phyloP scores from a whole-genome alignment of 2,888 invertebrate genomes.

The Hirtodrosophila histrioides region DNA sequence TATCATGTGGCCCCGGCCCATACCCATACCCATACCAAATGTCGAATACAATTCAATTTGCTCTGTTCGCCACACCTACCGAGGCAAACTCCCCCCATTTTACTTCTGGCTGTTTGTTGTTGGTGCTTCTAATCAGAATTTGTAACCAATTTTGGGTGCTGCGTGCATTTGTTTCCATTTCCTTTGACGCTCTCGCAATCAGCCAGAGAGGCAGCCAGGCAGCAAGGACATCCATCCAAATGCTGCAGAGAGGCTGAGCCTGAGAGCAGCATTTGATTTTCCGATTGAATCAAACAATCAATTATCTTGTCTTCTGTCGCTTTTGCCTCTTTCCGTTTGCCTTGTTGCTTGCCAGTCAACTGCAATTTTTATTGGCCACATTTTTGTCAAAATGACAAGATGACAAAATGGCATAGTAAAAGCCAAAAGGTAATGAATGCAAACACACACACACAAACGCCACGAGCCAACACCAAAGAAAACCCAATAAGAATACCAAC shows the following conservation, averaged over 20 bases:
- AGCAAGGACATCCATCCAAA: slow-evolving; percentile 48
- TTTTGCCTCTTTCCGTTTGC: slow-evolving; percentile 22
- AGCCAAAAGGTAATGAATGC: slow-evolving; percentile 40
- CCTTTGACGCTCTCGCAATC: slow-evolving; percentile 74
- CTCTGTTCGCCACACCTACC: slow-evolving; percentile 62
- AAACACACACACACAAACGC: slow-evolving; percentile 4
- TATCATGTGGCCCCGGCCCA: slow-evolving; percentile 47
- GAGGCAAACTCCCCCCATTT: slow-evolving; percentile 17
- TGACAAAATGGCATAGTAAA: slow-evolving; percentile 32
- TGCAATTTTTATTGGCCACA: slow-evolving; percentile 71
- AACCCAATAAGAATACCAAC: slow-evolving; percentile 27
- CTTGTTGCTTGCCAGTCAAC: slow-evolving; percentile 30
- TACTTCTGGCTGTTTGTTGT: slow-evolving; percentile 52
- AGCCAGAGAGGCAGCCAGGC: slow-evolving; percentile 39
- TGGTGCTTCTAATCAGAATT: slow-evolving; percentile 76
- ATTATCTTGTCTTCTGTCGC: slow-evolving; percentile 70
- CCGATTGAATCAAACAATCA: slow-evolving; percentile 79
- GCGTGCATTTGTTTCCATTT: slow-evolving; percentile 67
- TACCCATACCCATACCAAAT: slow-evolving; percentile 31
- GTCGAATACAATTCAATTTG: slow-evolving; percentile 75
- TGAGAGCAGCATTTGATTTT: slow-evolving; percentile 71
- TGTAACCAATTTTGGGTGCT: slow-evolving; percentile 73
- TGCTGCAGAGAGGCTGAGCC: slow-evolving; percentile 25
- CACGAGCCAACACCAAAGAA: slow-evolving; percentile 11
- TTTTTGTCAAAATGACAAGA: slow-evolving; percentile 57